These are phyloP conservation scores for Arvicanthis niloticus DNA, from an alignment of 2,113 vertebrate genomes.

Conservation along the genomic window DNA sequence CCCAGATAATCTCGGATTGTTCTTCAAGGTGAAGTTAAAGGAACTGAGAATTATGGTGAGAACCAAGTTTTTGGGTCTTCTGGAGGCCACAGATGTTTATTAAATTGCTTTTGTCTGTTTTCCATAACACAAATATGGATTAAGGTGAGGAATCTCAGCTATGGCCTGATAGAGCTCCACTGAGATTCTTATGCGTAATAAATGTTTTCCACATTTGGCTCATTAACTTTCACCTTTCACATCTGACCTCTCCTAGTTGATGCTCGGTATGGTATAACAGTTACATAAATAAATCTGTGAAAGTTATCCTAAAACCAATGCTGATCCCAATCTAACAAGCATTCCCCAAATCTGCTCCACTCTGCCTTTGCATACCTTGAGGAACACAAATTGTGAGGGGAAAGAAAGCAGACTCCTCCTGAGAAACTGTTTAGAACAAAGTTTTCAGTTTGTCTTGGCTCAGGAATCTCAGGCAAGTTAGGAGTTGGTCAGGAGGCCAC, in stretches of 20 bases:
- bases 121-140: neutral
- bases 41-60: neutral
- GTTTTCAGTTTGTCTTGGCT: neutral
- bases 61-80: neutral
- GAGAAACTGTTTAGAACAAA: neutral
- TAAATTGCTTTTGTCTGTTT: neutral
- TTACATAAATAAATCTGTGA: neutral
- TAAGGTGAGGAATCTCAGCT: neutral
- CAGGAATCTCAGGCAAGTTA: constrained; percentile 15
- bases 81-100: neutral
- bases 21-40: neutral
- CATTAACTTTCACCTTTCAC: neutral
- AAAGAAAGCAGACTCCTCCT: neutral
- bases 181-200: neutral
- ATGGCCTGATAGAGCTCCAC: neutral
- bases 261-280: neutral
- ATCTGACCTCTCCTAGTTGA: neutral
- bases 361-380: neutral
- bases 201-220: neutral
- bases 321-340: neutral
- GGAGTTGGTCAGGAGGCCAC: neutral
- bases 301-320: neutral
- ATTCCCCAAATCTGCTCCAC: neutral
- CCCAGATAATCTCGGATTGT: neutral
- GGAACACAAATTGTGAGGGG: neutral